These are phyloP conservation scores for Penaeus vannamei DNA, from an alignment of 1,140 invertebrate species.

Conservation along the genomic window DNA sequence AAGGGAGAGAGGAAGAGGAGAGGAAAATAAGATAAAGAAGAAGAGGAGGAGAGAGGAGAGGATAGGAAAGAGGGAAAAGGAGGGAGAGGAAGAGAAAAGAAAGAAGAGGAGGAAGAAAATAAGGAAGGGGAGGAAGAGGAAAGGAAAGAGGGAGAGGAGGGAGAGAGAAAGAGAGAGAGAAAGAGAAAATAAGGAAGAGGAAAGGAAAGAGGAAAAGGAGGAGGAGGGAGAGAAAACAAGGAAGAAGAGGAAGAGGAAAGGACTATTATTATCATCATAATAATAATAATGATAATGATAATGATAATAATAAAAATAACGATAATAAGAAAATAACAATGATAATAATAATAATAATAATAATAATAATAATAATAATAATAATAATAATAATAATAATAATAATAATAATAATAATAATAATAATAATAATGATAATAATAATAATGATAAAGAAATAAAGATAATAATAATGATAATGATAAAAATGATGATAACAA, in stretches of 20 bases:
- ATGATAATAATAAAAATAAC: not conserved
- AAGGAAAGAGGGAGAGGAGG: not conserved
- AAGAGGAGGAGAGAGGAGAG: not conserved
- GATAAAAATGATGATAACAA: too few species aligned
- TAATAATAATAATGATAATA: conserved; percentile 16
- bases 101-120: not conserved
- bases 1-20: not conserved
- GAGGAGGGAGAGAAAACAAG: not conserved
- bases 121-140: too few species aligned
- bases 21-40: not conserved
- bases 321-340: not conserved
- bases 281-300: not conserved
- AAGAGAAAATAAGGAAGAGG: not conserved
- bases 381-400: conserved; percentile 16
- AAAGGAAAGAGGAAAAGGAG: not conserved
- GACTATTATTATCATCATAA: not conserved
- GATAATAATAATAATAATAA: conserved; percentile 16
- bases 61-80: not conserved
- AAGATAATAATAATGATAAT: too few species aligned
- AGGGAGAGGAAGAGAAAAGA: not conserved
- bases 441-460: conserved; percentile 16
- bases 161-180: not conserved
- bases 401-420: conserved; percentile 16
- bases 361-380: conserved; percentile 16
- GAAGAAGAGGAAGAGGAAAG: not conserved